phyloP scores from a whole-genome alignment of 2,797 vertebrate species.

The Gouania willdenowi region DNA sequence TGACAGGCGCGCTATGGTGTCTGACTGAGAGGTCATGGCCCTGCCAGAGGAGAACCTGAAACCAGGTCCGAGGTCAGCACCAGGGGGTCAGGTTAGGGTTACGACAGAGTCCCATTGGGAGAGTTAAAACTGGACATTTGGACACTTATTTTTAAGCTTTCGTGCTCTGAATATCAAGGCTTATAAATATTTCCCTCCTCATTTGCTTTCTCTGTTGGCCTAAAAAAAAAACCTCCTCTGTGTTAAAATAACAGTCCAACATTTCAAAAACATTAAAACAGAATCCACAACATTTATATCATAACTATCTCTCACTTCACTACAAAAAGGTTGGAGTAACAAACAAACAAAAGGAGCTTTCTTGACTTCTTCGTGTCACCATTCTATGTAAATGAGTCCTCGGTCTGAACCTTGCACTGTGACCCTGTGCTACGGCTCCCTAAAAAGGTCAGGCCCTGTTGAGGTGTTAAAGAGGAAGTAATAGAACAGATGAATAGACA shows the following conservation, averaged over 20 bases:
- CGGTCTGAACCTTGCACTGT: conserved; percentile 63
- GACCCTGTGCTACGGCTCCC: conserved; percentile 26
- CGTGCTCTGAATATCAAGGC: conserved; percentile 6
- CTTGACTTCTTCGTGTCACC: conserved; percentile 7
- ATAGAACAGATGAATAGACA: conserved; percentile 54
- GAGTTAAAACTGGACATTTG: conserved; percentile 11
- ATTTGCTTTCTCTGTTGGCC: conserved; percentile 34
- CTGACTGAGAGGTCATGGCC: conserved; percentile 53
- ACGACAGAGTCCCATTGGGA: conserved; percentile 51
- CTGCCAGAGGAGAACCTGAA: conserved; percentile 23
- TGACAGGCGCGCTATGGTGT: conserved; percentile 58
- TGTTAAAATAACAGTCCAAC: conserved; percentile 8
- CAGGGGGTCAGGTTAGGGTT: conserved; percentile 39
- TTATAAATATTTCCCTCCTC: conserved; percentile 31
- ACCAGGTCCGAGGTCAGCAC: conserved; percentile 52
- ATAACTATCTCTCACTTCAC: too few relatives aligned
- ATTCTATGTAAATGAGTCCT: conserved; percentile 67
- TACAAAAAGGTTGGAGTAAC: too few relatives aligned
- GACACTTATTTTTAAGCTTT: conserved; percentile 36
- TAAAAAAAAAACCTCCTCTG: conserved; percentile 15
- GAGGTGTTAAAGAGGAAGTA: conserved; percentile 74
- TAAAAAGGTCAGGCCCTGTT: conserved; percentile 46
- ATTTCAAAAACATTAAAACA: conserved; percentile 20
- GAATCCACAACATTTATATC: neutral
- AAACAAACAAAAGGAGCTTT: conserved; percentile 1